Evolutionary conservation across 2,113 vertebrate species (phyloP).

Genomic region (Cebus imitator): DNA sequence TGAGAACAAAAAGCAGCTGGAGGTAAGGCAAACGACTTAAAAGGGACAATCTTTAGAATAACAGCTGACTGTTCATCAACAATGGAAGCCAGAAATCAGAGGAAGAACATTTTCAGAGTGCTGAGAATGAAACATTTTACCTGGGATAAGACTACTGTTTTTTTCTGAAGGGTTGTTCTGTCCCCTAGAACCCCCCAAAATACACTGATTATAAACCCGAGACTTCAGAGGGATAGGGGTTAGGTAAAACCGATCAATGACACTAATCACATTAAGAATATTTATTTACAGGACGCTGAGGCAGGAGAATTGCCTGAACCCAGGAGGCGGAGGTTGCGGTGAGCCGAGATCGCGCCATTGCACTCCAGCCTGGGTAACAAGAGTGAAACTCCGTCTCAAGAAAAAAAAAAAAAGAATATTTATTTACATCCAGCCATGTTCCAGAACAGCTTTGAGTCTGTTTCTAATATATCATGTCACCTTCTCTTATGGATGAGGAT

Average conservation of each 20-base stretch:
- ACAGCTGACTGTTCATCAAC: background rate
- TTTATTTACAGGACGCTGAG: background rate
- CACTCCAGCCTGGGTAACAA: too few species aligned
- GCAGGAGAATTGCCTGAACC: too few species aligned
- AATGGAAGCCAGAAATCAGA: background rate
- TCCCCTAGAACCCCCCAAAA: background rate
- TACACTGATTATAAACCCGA: background rate
- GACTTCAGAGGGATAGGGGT: background rate
- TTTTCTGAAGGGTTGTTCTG: background rate
- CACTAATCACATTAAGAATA: background rate
- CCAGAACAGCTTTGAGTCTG: background rate
- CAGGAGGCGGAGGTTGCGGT: too few species aligned
- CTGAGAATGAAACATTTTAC: background rate
- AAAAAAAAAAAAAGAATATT: background rate
- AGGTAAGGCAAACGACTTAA: background rate
- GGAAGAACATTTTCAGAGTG: background rate
- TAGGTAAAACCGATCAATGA: background rate
- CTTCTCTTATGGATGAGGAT: background rate
- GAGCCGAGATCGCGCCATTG: too few species aligned
- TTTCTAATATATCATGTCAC: background rate
- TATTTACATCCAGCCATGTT: background rate
- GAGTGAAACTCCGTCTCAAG: too few species aligned
- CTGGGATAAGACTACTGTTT: background rate
- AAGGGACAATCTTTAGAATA: background rate
- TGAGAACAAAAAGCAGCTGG: background rate